Evolutionary conservation across 2,888 invertebrate species (phyloP), one percentile per base, ranked within the genome.

Genomic region (Hyposoter dolosus): DNA sequence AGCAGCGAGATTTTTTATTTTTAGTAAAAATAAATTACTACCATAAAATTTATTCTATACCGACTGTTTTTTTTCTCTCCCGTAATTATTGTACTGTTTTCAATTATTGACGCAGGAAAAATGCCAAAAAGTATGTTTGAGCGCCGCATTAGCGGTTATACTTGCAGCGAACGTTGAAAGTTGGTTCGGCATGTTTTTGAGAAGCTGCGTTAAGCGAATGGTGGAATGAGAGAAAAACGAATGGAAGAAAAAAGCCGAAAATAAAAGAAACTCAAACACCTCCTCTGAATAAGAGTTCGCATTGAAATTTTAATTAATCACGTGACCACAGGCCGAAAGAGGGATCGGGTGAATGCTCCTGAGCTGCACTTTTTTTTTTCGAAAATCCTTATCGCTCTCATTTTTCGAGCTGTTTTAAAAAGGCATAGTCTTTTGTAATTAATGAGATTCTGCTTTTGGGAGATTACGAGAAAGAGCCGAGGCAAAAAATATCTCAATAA

Each of bases 261-360:
- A 60, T 28, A 60, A 60, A 60, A 60, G 4, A 23, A 60, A 60
- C 6, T 12, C 28, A 23, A 60, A 60, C 23, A 60, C 56, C 23
- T 12, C 4, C 28, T 23, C 50, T 19, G 28, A 15, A 60, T 15
- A 60, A 28, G 9, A 12, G 23, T 28, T 60, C 15, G 56, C 56
- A 23, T 60, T 3, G 56, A 60, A 60, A 60, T 60, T 60, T 60
- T 23, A 60, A 60, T 56, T 56, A 56, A 56, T 56, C 23, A 56
- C 56, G 10, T 56, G 56, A 56, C 23, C 23, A 56, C 56, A 56
- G 56, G 56, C 10, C 7, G 56, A 56, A 56, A 23, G 10, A 56
- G n/a, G 19, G 6, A 56, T 56, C 56, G 56, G 56, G 56, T 56
- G 23, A 56, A 56, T 56, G 56, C 56, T 56, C 56, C 56, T 5